These are phyloP conservation scores for Darevskia mixta DNA, from an alignment of 2,797 vertebrate genomes.

Conservation along the genomic window DNA sequence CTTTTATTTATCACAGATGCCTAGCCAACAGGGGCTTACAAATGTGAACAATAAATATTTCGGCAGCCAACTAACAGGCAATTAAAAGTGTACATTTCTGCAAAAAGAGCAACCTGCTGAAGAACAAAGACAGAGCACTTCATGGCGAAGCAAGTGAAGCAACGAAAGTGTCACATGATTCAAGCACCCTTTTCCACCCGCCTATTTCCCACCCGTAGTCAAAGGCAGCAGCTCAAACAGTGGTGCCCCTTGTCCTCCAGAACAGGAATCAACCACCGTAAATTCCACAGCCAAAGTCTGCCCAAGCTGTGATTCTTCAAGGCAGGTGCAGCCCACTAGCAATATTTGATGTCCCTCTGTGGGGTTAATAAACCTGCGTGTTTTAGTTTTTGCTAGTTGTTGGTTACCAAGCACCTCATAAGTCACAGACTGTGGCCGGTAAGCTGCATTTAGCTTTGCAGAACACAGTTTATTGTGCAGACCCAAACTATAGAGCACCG, in stretches of 20 bases:
- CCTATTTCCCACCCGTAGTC: accelerated
- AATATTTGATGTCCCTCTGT: not conserved
- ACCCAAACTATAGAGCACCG: not conserved
- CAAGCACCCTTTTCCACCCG: not conserved
- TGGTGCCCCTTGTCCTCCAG: not conserved
- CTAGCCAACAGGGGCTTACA: conserved; percentile 20
- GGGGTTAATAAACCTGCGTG: not conserved
- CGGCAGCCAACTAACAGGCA: not conserved
- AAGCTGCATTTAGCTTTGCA: not conserved
- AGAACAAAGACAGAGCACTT: not conserved
- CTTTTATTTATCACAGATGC: conserved; percentile 44
- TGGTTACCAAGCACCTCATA: not conserved
- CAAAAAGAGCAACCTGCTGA: conserved; percentile 11
- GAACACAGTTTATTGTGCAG: not conserved
- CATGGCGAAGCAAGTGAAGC: not conserved
- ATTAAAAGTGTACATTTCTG: not conserved
- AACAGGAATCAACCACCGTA: not conserved
- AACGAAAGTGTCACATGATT: not conserved
- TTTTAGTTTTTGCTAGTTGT: not conserved
- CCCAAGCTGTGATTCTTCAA: not conserved
- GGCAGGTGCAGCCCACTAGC: not conserved
- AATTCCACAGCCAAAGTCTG: not conserved
- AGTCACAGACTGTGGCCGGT: not conserved
- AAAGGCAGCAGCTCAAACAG: accelerated
- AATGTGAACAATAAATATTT: conserved; percentile 13